Percentiles rank a stretch among this genome's conserved stretches.
These are phyloP conservation scores for Apodemia mormo DNA, from an alignment of 2,888 invertebrate genomes.

Conservation along the genomic window DNA sequence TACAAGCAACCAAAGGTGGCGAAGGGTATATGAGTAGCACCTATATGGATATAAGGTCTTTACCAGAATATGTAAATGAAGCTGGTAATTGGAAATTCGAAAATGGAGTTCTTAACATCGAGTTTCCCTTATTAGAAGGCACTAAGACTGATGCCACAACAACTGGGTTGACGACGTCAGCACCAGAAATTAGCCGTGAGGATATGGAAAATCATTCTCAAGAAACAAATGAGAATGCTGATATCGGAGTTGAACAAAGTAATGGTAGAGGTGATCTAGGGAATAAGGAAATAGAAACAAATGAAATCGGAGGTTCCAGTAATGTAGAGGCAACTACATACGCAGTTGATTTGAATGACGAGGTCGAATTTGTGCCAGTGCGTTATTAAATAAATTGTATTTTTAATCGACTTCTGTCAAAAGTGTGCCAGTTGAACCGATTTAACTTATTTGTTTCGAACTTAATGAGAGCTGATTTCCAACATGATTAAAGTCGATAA, in stretches of 20 bases:
- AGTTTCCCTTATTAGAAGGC: slow-evolving; percentile 48
- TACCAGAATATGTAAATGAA: slow-evolving; percentile 52
- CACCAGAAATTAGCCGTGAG: slow-evolving; percentile 50
- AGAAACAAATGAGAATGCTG: slow-evolving; percentile 42
- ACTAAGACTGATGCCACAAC: slow-evolving; percentile 20
- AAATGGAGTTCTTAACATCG: slow-evolving; percentile 50
- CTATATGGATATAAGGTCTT: slow-evolving; percentile 53
- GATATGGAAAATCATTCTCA: slow-evolving; percentile 47
- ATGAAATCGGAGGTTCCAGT: slow-evolving; percentile 45
- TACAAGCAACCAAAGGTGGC: slow-evolving; percentile 53
- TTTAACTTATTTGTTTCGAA: too few relatives aligned
- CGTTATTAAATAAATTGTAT: slow-evolving; percentile 33
- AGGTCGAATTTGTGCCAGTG: slow-evolving; percentile 65
- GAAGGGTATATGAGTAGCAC: slow-evolving; percentile 40
- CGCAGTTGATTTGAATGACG: slow-evolving; percentile 60
- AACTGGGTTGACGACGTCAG: slow-evolving; percentile 33
- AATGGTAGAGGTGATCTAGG: neutral
- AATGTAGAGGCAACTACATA: slow-evolving; percentile 64
- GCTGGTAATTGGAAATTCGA: slow-evolving; percentile 61
- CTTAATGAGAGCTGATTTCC: too few relatives aligned
- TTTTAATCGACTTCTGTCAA: too few relatives aligned
- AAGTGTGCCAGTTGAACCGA: too few relatives aligned
- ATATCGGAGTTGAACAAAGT: slow-evolving; percentile 48
- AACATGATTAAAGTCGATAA: too few relatives aligned
- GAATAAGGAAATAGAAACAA: slow-evolving; percentile 31